Evolutionary conservation across 2,888 invertebrate genomes (phyloP), one percentile per base, ranked within the genome.

Genomic region (Agrotis exclamationis): DNA sequence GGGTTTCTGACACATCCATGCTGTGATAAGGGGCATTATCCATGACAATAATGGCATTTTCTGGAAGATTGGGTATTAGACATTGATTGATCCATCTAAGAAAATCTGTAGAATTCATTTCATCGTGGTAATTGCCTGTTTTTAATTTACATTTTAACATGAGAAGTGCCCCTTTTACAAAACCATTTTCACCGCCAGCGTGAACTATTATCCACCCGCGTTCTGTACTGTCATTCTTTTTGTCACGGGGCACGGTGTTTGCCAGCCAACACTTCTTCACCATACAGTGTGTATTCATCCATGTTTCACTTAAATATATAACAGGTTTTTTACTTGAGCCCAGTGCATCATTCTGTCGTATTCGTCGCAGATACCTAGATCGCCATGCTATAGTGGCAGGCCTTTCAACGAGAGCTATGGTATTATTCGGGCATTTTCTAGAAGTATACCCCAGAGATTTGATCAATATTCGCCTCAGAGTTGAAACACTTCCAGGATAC

Each of bases 231-330:
- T 20, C 11, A 62, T 62, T 50, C 16, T 48, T 60, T 33, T 33
- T 33, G 14, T 50, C 22, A 0, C 39, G 22, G 2, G 62, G 3
- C 5, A 16, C 18, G 2, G 1, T 18, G 3, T 39, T 63, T 16
- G 33, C 9, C 45, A 45, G 63, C 63, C 63, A 64, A 44, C 63
- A 54, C 24, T 54, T 53, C 3, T 13, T 28, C 7, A 64, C 63
- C 18, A 24, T 54, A 22, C 45, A 64, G 2, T 64, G 54, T 6
- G 54, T 16, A 20, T 54, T 53, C 6, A 64, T 54, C 54, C 54
- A 64, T 14, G 53, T 44, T 16, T 64, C 63, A 53, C 45, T n/a
- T 13, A 54, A 16, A 54, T 64, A 64, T 7, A 64, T 54, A 1
- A 64, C 54, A 1, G 53, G 45, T 20, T 64, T 63, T 24, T 63